Evolutionary conservation across 2,888 invertebrate species (phyloP).

Genomic region (Hydriomena furcata): DNA sequence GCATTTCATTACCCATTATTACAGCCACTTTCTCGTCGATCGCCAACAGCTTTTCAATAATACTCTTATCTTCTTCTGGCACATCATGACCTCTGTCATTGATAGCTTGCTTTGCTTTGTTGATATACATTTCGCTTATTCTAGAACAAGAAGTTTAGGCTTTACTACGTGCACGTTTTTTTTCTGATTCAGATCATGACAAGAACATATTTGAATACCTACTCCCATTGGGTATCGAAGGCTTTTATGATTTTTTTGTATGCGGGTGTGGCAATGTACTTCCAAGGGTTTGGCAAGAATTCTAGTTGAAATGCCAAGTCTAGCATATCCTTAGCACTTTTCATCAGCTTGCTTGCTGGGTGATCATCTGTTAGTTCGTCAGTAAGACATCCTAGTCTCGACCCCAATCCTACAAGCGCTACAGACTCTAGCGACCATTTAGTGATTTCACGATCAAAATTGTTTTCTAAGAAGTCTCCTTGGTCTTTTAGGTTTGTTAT

Average conservation of each 20-base stretch:
- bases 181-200: background rate
- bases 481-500: conserved; percentile 54
- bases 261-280: conserved; percentile 53
- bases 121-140: conserved; percentile 59
- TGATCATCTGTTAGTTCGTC: conserved; percentile 57
- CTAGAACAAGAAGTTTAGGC: conserved; percentile 45
- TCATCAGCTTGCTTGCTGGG: conserved; percentile 57
- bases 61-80: conserved; percentile 81
- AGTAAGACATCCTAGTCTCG: conserved; percentile 61
- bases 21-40: conserved; percentile 85
- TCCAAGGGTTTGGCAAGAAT: conserved; percentile 59
- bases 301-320: conserved; percentile 57
- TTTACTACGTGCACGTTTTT: background rate
- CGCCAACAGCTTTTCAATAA: conserved; percentile 85
- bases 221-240: conserved; percentile 70
- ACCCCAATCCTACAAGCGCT: conserved; percentile 62
- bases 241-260: conserved; percentile 61
- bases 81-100: conserved; percentile 54
- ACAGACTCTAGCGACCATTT: conserved; percentile 86
- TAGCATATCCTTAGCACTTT: conserved; percentile 56
- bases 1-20: conserved; percentile 87
- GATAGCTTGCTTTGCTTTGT: conserved; percentile 56
- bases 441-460: conserved; percentile 81
- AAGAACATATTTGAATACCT: conserved; percentile 41
- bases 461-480: conserved; percentile 51